These are phyloP conservation scores for Poecilobothrus nobilitatus DNA, from an alignment of 2,888 invertebrate genomes.

Conservation along the genomic window DNA sequence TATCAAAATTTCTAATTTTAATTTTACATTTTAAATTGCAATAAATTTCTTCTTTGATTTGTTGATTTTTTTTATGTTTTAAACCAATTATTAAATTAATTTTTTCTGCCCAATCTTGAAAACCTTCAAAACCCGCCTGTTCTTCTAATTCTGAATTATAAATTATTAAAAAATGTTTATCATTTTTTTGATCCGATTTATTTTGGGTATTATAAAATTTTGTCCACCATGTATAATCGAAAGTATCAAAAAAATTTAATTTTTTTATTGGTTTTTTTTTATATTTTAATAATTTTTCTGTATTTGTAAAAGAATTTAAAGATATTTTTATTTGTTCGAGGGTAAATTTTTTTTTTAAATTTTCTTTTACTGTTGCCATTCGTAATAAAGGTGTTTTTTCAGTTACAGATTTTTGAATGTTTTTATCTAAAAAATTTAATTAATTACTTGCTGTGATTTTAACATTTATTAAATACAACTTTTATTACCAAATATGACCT, in stretches of 20 bases:
- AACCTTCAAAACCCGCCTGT: conserved; percentile 55
- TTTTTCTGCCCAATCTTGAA: conserved; percentile 58
- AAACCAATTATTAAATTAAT: conserved; percentile 52
- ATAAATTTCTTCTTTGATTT: conserved; percentile 43
- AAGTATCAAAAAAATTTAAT: conserved; percentile 31
- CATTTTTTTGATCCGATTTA: conserved; percentile 17
- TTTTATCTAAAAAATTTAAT: too few relatives aligned
- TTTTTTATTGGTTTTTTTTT: not conserved
- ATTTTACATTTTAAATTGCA: conserved; percentile 34
- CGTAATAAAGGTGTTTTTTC: too few relatives aligned
- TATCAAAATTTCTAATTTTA: conserved; percentile 13
- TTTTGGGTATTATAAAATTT: conserved; percentile 48
- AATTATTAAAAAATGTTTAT: conserved; percentile 43
- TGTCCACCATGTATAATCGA: conserved; percentile 49
- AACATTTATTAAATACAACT: too few relatives aligned
- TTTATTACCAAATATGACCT: too few relatives aligned
- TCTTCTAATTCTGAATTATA: conserved; percentile 59
- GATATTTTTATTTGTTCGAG: too few relatives aligned
- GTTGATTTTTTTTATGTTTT: conserved; percentile 34
- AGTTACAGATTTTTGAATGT: too few relatives aligned
- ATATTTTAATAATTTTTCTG: conserved; percentile 18
- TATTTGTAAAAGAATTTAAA: not conserved
- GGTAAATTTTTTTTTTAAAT: too few relatives aligned
- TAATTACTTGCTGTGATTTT: too few relatives aligned
- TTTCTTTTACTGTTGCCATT: too few relatives aligned